These are phyloP conservation scores for Eulemur albifrons DNA, from an alignment of 2,797 vertebrate species.

Conservation along the genomic window DNA sequence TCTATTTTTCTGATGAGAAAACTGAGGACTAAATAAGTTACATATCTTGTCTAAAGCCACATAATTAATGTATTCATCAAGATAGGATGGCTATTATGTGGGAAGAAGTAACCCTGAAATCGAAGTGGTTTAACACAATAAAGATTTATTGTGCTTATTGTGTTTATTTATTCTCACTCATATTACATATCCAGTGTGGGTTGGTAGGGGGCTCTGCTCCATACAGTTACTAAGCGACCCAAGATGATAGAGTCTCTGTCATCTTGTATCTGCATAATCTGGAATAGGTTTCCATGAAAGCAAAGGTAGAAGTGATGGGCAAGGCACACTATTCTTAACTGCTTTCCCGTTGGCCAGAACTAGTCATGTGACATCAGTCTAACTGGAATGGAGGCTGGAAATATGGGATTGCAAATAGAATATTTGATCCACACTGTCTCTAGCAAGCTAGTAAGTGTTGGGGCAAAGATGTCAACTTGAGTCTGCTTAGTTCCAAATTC, in stretches of 20 bases:
- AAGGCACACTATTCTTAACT: background rate
- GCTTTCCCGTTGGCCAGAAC: background rate
- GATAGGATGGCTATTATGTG: background rate
- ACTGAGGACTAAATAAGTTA: background rate
- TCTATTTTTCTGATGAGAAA: conserved; percentile 13
- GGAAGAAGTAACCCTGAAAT: background rate
- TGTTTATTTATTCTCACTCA: background rate
- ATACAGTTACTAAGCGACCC: background rate
- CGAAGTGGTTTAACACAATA: background rate
- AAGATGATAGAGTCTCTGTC: background rate
- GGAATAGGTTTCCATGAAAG: conserved; percentile 17
- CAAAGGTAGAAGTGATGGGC: background rate
- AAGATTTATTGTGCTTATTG: background rate
- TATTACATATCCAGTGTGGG: background rate
- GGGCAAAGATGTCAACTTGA: background rate
- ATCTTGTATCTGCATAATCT: background rate
- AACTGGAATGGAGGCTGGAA: background rate
- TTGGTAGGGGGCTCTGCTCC: background rate
- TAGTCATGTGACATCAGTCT: background rate
- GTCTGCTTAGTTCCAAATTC: background rate
- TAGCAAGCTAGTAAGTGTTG: background rate
- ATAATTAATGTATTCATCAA: conserved; percentile 20
- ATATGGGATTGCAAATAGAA: background rate
- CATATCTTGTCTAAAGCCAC: background rate
- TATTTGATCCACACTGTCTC: background rate